Evolutionary conservation across 2,797 vertebrate species (phyloP), one percentile per base, ranked within the genome.

Genomic region (Parauchenoglanis punctatus): DNA sequence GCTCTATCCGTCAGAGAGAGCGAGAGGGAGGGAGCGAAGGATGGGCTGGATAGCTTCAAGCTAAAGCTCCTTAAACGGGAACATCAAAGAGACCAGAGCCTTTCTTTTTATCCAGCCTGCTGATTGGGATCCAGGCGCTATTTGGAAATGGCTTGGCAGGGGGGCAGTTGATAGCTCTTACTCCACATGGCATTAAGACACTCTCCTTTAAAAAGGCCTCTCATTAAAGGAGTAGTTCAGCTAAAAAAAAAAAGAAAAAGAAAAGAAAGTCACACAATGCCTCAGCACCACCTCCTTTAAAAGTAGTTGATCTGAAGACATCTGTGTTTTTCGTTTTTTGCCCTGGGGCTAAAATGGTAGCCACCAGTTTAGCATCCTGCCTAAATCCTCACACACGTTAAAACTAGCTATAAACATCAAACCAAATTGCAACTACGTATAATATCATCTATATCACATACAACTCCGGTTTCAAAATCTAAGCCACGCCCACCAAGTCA

Each of bases 141-240:
- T 85, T 85, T 86, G 58, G 78, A 86, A 85, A 61, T 23, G 80
- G 85, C 77, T 49, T 85, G 81, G 85, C 77, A 7, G 89, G 56
- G 58, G 52, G 81, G 86, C 40, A 56, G 56, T 65, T 65, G 54
- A 76, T 76, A 31, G 54, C 68, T 61, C 80, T 49, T 18, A 91
- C 86, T 89, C 92, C 88, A 93, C 93, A 93, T 92, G 91, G 61
- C 6, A 91, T 87, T 76, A 61, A 61, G 40, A 46, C 54, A n/a
- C 35, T 61, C 52, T 84, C 54, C 49, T 59, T 63, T 63, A 59
- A 75, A 76, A 76, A 61, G 35, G 56, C 7, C 35, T 63, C 18
- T 85, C 23, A 35, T 70, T 70, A 83, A 68, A 83, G 59, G 12
- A 82, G 40, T 49, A 49, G 80, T 82, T 65, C 25, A 4, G 40